Evolutionary conservation across 2,888 invertebrate species (phyloP), one percentile per base, ranked within the genome.

Genomic region (Steinernema hermaphroditum): DNA sequence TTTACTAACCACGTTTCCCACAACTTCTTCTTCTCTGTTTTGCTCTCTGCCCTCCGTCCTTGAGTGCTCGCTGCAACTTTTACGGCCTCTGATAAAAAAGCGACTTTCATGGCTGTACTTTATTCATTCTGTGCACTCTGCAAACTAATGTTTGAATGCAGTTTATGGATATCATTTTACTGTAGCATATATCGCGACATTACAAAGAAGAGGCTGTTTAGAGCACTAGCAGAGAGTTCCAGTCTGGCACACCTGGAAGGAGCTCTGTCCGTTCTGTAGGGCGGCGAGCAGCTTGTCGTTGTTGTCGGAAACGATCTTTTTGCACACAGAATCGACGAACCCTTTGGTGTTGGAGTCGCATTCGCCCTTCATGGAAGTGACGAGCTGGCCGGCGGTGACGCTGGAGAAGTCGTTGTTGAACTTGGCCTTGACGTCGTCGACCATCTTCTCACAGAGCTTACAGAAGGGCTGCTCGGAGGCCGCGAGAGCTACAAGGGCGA

Each of bases 281-380:
- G 62, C 62, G 62, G 29, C 62, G 34, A 62, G 62, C 9, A 62
- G 62, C 62, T 62, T 62, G 62, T 29, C 62, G 62, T 24, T 29
- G 32, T 62, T 62, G 62, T 62, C 62, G 16, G 14, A 32, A 32
- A 62, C 29, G 29, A 62, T 34, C 62, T 62, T 62, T 32, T 62
- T 62, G 62, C 62, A 62, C 32, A 62, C 32, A 16, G 32, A 29
- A 32, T 62, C 62, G 54, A 27, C 27, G 54, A 54, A 54, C 12
- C 54, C 54, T 2, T 4, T 2, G 54, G 27, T 24, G 54, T 19
- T 19, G 54, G 4, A 6, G 54, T 54, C 54, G 54, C 54, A 54
- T 22, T 54, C 54, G 54, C 54, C 14, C 19, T 54, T 54, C 54
- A 54, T 54, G 24, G 16, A 4, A 4, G 8, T 24, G 54, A 62